Evolutionary conservation across 2,888 invertebrate genomes (phyloP).

Genomic region (Drosophila meridiana): DNA sequence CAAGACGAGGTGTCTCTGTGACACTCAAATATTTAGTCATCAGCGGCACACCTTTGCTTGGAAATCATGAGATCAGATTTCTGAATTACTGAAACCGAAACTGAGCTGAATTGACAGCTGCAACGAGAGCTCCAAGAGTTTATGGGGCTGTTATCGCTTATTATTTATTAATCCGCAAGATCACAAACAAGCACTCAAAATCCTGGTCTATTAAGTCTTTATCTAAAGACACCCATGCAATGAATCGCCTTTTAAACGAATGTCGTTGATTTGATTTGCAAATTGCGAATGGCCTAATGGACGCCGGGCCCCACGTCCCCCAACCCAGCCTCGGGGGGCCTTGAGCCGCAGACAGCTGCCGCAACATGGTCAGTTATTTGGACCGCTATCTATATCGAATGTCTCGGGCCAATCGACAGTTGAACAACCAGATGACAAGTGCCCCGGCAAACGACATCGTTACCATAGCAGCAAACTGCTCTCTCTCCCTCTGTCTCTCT

Average conservation of each 20-base stretch:
- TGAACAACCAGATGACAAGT: conserved; percentile 48
- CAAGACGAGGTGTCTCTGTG: conserved; percentile 34
- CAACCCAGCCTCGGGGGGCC: conserved; percentile 1
- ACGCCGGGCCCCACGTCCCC: conserved; percentile 3
- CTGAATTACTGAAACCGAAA: conserved; percentile 4
- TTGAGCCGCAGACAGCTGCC: conserved; percentile 16
- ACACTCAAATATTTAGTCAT: conserved; percentile 50
- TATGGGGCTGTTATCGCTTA: conserved; percentile 1
- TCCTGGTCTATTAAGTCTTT: conserved; percentile 36
- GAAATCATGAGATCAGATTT: conserved; percentile 43
- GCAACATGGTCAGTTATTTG: conserved; percentile 28
- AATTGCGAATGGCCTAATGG: conserved; percentile 79
- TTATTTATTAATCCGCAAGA: conserved; percentile 11
- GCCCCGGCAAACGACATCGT: conserved; percentile 45
- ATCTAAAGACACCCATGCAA: conserved; percentile 26
- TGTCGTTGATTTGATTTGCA: conserved; percentile 76
- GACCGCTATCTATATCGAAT: conserved; percentile 48
- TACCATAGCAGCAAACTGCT: conserved; percentile 25
- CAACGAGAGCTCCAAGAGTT: not conserved
- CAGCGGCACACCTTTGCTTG: conserved; percentile 53
- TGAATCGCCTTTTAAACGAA: conserved; percentile 63
- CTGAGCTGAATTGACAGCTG: conserved; percentile 10
- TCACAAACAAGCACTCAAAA: conserved; percentile 6
- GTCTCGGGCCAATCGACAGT: conserved; percentile 39
- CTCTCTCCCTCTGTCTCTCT: conserved; percentile 5